Evolutionary conservation across 2,888 invertebrate species (phyloP), one percentile per base, ranked within the genome.

Genomic region (Macaria notata): DNA sequence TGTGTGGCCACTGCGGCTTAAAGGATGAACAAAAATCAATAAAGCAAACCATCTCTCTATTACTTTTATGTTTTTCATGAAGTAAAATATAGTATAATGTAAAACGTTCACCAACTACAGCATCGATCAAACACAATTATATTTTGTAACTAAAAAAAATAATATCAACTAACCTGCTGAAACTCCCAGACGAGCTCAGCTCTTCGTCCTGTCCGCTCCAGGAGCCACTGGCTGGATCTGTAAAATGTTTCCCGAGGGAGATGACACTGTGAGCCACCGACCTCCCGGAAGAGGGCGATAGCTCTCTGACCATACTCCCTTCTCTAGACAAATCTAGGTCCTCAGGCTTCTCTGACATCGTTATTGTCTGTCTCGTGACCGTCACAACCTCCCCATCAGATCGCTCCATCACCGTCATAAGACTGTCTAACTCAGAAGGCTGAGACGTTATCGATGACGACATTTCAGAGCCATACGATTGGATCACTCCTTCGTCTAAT

Each of bases 121-220:
- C 2, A 19, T 19, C 19, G 19, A 19, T 19, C 19, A 1, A 19
- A 19, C 19, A 19, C 19, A 19, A 19, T 19, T 19, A 19, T 19
- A 19, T 36, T 4, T 7, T 36, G 1, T 36, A 3, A 6, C 1
- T 36, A 36, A 36, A 36, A 36, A 36, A 6, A 36, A 36, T 6
- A 7, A 7, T 36, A 33, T n/a, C n/a, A 33, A 33, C 72, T 71
- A 64, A 92, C 92, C 92, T 83, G 73, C 92, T 92, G 63, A 92
- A 90, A 73, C 92, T 92, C 46, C 92, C 92, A 31, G 92, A 92
- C 2, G 92, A 92, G 69, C 92, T 92, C 55, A 92, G 71, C 67
- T 92, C 92, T 63, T 92, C 92, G 53, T 92, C 92, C 61, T 92
- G 92, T 36, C 92, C 92, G 62, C 92, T 92, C 92, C 92, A 92